Base-by-base conservation (phyloP, 2,113 vertebrate species). In the Gopherus evgoodei region DNA sequence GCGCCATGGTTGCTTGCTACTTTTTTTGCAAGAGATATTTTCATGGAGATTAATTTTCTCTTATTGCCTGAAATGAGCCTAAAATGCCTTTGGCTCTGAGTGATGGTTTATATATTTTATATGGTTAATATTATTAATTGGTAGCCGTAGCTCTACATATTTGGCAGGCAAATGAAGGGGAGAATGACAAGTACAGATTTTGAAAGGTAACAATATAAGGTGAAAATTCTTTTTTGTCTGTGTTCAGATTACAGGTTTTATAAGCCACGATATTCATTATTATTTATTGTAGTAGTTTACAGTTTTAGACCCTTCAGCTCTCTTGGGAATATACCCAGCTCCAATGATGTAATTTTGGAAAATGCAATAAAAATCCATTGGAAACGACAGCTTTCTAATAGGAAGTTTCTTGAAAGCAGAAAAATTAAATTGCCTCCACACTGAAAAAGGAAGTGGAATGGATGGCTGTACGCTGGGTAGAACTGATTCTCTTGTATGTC, bases 111-210 rank as follows among this genome's bases (percentile, higher is more conserved):
- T 96, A 31, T 92, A 83, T 97, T 95, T 93, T 59, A 44, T 96
- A 93, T 95, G 96, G 88, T 93, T 97, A 86, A 62, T 97, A 95
- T 92, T 96, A 96, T 95, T 96, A 96, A 94, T 97, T 97, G 93
- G 79, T 97, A 84, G 90, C 93, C 93, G 69, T 79, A 90, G 35
- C 95, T 97, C 2, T 93, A 87, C 81, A 17, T 91, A 49, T 95
- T 94, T 97, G 96, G 91, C 96, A 97, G 93, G 86, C 92, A 97
- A 98, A 98, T 95, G 97, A 98, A 97, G 92, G 91, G 47, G 86
- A 95, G 78, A 82, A 72, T 96, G 95, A 95, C 97, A 97, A 96
- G 88, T 56, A 86, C 54, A 29, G 9, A 11, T 53, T 95, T 95
- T 97, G 89, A 96, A 97, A 98, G 97, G 88, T 96, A 94, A 94